Evolutionary conservation across 2,113 vertebrate species (phyloP).

Genomic region (Cygnus atratus): DNA sequence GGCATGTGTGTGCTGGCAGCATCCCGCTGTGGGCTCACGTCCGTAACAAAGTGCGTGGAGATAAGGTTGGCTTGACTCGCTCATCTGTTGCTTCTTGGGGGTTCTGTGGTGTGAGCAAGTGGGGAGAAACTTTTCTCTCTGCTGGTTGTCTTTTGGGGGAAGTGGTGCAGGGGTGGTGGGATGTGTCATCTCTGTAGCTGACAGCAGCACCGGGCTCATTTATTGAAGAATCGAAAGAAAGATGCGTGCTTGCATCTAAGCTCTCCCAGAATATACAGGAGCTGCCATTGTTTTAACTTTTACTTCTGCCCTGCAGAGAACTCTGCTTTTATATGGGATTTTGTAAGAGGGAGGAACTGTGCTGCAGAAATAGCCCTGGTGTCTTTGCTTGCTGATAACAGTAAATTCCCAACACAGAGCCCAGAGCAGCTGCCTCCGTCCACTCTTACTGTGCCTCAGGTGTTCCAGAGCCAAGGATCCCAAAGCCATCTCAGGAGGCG

Average conservation of each 20-base stretch:
- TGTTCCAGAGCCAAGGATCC: background rate
- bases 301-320: background rate
- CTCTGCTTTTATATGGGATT: background rate
- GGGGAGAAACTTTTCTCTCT: background rate
- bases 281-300: background rate
- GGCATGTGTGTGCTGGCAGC: background rate
- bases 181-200: background rate
- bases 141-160: background rate
- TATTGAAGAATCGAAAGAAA: background rate
- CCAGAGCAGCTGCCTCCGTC: background rate
- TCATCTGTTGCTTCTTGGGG: background rate
- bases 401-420: background rate
- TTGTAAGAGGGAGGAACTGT: background rate
- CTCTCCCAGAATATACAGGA: background rate
- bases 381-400: background rate
- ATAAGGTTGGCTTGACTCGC: slow-evolving; percentile 62
- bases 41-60: slow-evolving; percentile 26
- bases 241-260: background rate
- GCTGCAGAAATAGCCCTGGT: background rate
- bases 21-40: slow-evolving; percentile 49
- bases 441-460: fast-evolving
- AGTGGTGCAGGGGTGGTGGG: background rate
- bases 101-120: background rate
- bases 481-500: background rate
- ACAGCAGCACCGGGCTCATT: background rate